Evolutionary conservation across 2,797 vertebrate genomes (phyloP).

Genomic region (Myripristis jacobus): DNA sequence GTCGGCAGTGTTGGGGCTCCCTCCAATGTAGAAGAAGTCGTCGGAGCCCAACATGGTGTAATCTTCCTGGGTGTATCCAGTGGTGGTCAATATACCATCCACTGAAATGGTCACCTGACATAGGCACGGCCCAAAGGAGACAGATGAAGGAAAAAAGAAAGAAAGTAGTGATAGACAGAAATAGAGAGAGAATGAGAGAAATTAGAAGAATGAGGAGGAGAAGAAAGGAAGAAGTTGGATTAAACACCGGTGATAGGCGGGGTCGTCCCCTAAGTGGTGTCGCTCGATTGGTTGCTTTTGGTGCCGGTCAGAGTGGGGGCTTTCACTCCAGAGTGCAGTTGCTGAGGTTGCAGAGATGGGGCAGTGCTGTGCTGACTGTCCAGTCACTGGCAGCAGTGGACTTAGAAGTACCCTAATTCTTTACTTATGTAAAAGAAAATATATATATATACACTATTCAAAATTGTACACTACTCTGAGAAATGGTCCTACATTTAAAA

Average conservation of each 20-base stretch:
- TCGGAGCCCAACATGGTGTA: constrained; percentile 97
- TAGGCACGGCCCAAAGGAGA: constrained; percentile 67
- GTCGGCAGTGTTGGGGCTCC: constrained; percentile 95
- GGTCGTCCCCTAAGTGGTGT: constrained; percentile 41
- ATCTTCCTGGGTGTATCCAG: constrained; percentile 96
- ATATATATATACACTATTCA: too few species aligned
- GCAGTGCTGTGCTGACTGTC: constrained; percentile 7
- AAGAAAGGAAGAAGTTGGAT: constrained; percentile 78
- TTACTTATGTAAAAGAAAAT: not conserved
- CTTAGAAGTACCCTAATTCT: not conserved
- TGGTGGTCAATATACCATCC: constrained; percentile 96
- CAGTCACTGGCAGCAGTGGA: constrained; percentile 5
- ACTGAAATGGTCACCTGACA: constrained; percentile 95
- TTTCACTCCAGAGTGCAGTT: constrained; percentile 81
- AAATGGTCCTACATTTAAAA: not conserved
- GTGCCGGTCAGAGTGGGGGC: constrained; percentile 61
- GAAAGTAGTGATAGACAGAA: constrained; percentile 46
- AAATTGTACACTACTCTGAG: not conserved
- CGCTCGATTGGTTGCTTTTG: constrained; percentile 56
- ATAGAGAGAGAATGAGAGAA: constrained; percentile 51
- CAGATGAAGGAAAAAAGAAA: constrained; percentile 35
- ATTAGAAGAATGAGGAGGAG: constrained; percentile 70
- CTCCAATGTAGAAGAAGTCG: constrained; percentile 97
- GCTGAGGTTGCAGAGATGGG: constrained; percentile 39
- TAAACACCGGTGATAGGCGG: constrained; percentile 62